These are phyloP conservation scores for Leucosticte australis DNA, from an alignment of 2,113 vertebrate genomes.

Conservation along the genomic window DNA sequence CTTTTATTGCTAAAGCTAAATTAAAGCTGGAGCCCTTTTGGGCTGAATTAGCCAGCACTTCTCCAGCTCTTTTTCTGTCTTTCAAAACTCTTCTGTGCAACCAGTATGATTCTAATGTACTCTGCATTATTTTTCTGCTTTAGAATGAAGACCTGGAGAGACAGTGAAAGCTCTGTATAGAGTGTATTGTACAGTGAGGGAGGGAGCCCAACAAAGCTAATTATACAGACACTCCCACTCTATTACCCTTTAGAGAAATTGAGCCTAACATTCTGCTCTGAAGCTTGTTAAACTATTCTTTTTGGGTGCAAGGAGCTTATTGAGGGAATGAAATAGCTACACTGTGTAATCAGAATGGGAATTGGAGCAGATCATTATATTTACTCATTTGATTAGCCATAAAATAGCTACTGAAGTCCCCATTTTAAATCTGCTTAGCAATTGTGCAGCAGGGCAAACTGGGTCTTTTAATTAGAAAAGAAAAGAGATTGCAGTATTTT, in stretches of 20 bases:
- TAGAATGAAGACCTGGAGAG: conserved; percentile 57
- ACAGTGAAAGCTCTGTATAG: conserved; percentile 38
- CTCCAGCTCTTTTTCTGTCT: neutral
- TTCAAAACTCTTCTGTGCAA: neutral
- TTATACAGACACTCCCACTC: conserved; percentile 70
- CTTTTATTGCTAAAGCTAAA: conserved; percentile 33
- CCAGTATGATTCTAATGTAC: conserved; percentile 25
- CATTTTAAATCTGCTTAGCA: conserved; percentile 61
- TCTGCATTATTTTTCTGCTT: conserved; percentile 54
- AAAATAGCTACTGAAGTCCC: conserved; percentile 61
- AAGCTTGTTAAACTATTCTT: conserved; percentile 71
- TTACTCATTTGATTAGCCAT: conserved; percentile 74
- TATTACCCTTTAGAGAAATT: conserved; percentile 73
- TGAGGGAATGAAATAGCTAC: conserved; percentile 71
- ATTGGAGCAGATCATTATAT: conserved; percentile 74
- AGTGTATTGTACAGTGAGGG: conserved; percentile 56
- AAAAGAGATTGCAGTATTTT: conserved; percentile 30
- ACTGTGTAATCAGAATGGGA: conserved; percentile 70
- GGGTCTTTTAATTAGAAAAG: conserved; percentile 62
- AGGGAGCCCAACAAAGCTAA: conserved; percentile 70
- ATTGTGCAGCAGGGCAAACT: conserved; percentile 63
- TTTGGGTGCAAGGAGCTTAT: conserved; percentile 69
- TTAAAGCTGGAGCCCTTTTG: conserved; percentile 16
- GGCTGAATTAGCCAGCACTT: neutral
- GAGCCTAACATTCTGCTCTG: conserved; percentile 76